A percentile compares a stretch with the other conserved stretches of the same genome.
phyloP scores from a whole-genome alignment of 2,113 vertebrate species.

The Erpornis zantholeuca region DNA sequence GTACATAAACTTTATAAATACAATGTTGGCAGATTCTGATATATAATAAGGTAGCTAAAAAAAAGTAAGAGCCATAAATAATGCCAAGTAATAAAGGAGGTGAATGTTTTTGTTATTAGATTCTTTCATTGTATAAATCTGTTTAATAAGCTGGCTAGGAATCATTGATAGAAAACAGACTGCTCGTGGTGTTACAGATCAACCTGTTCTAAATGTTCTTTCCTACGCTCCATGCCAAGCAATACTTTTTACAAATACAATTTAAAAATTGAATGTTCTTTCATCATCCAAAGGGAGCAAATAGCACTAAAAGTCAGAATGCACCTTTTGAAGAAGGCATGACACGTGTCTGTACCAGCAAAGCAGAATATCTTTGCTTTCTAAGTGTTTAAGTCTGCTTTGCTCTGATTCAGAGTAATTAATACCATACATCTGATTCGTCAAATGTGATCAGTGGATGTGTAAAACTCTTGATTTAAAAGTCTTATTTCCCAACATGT shows the following conservation, averaged over 20 bases:
- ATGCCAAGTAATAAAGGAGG: constrained; percentile 83
- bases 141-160: constrained; percentile 82
- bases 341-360: not conserved
- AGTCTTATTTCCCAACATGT: constrained; percentile 62
- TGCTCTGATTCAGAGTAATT: constrained; percentile 40
- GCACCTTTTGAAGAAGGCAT: constrained; percentile 31
- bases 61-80: constrained; percentile 77
- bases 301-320: constrained; percentile 16
- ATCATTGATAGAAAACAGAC: constrained; percentile 85
- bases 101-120: constrained; percentile 84
- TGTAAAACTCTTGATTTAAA: constrained; percentile 65
- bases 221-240: constrained; percentile 67
- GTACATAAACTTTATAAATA: constrained; percentile 75
- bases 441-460: constrained; percentile 45
- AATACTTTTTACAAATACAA: constrained; percentile 72
- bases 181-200: constrained; percentile 77
- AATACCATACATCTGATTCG: constrained; percentile 71
- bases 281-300: constrained; percentile 72
- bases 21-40: constrained; percentile 73
- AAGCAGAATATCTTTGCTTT: not conserved
- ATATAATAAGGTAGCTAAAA: constrained; percentile 77
- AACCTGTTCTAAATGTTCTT: constrained; percentile 71
- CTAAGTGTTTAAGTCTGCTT: not conserved
- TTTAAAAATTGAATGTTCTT: constrained; percentile 75
- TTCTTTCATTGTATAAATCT: constrained; percentile 85